phyloP scores from a whole-genome alignment of 35 echinoderm and acorn worm species.

The Holothuria glaberrima region DNA sequence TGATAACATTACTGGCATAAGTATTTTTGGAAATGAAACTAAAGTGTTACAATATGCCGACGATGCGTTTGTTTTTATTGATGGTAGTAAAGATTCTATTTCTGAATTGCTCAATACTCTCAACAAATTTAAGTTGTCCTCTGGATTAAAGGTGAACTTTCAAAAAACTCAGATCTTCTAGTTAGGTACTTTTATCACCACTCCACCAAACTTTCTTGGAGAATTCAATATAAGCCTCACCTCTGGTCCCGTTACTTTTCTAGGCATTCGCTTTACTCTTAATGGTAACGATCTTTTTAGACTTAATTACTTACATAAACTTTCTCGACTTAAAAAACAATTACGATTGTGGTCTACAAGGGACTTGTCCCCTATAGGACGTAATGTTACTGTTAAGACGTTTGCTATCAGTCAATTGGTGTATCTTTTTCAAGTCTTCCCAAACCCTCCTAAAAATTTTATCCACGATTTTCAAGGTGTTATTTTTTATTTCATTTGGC shows the following conservation, averaged over 20 bases:
- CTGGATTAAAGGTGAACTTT: constrained; percentile 10
- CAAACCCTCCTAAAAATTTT: constrained; percentile 4
- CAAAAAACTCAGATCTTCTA: constrained; percentile 14
- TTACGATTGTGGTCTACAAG: constrained; percentile 6
- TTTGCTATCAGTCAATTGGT: constrained; percentile 42
- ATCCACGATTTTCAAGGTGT: no score
- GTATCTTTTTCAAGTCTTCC: constrained; percentile 34
- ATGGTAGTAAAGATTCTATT: constrained; percentile 28
- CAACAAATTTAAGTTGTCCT: constrained; percentile 17
- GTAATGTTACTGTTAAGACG: constrained; percentile 38
- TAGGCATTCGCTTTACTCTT: constrained; percentile 46
- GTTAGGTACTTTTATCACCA: background rate
- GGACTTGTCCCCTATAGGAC: constrained; percentile 39
- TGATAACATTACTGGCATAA: constrained; percentile 28
- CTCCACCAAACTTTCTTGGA: background rate
- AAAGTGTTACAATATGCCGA: constrained; percentile 52
- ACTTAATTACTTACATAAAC: constrained; percentile 36
- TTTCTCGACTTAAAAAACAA: constrained; percentile 16
- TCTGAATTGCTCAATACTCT: constrained; percentile 12
- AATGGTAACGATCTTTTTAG: constrained; percentile 27
- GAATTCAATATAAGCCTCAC: background rate
- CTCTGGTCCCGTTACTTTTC: constrained; percentile 6
- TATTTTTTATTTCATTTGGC: background rate
- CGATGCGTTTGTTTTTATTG: constrained; percentile 27
- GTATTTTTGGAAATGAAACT: constrained; percentile 27